Evolutionary conservation across 2,888 invertebrate species (phyloP).

Genomic region (Rhodophaea formosa): DNA sequence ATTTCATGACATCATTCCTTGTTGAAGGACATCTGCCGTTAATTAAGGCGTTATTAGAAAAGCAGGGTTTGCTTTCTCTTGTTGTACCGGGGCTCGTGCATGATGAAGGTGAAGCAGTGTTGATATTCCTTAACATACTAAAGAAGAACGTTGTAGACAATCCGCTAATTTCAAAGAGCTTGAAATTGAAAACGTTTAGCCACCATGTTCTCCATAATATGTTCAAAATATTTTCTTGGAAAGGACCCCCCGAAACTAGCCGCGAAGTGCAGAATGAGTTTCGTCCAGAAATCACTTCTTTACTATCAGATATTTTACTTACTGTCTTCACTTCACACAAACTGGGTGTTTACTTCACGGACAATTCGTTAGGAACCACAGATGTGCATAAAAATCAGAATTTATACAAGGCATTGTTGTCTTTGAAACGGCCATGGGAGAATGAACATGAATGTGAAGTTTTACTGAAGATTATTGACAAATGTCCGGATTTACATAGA

Average conservation of each 20-base stretch:
- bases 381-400: constrained; percentile 82
- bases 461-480: constrained; percentile 82
- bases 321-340: constrained; percentile 88
- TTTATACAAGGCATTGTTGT: constrained; percentile 83
- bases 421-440: constrained; percentile 86
- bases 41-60: constrained; percentile 86
- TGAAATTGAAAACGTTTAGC: constrained; percentile 86
- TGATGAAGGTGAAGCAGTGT: constrained; percentile 84
- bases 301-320: constrained; percentile 86
- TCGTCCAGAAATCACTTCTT: constrained; percentile 72
- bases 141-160: constrained; percentile 86
- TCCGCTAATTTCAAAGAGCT: constrained; percentile 84
- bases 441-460: constrained; percentile 83
- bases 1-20: constrained; percentile 88
- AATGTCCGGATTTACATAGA: constrained; percentile 87
- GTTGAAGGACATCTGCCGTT: constrained; percentile 85
- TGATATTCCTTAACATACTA: constrained; percentile 84
- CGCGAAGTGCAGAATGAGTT: constrained; percentile 56
- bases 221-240: constrained; percentile 87
- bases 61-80: constrained; percentile 82
- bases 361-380: constrained; percentile 83
- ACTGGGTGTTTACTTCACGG: constrained; percentile 88
- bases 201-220: constrained; percentile 84
- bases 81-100: constrained; percentile 84
- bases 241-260: constrained; percentile 81